These are phyloP conservation scores for Adelges cooleyi DNA, from an alignment of 1,140 invertebrate genomes.

Conservation along the genomic window DNA sequence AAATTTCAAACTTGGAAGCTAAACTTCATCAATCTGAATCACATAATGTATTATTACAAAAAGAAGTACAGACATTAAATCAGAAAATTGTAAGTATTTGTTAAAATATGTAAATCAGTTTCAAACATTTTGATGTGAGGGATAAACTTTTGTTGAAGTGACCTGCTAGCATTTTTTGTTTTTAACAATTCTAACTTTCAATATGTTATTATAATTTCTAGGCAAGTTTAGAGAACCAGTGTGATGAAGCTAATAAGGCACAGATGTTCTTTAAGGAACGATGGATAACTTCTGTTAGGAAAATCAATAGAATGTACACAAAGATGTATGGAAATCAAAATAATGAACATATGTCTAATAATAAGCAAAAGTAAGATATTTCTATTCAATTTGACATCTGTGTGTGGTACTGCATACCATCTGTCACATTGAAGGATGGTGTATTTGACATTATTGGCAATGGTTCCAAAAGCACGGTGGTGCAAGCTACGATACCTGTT, in stretches of 20 bases:
- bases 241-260: not conserved
- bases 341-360: not conserved
- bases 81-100: not conserved
- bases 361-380: slow-evolving; percentile 14
- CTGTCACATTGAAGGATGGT: no score
- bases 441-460: no score
- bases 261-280: slow-evolving; percentile 1
- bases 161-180: not conserved
- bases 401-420: no score
- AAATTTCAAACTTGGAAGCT: no score
- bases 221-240: not conserved
- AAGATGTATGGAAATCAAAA: not conserved
- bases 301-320: not conserved
- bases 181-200: not conserved
- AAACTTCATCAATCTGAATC: not conserved
- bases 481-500: no score
- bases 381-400: no score
- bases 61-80: not conserved
- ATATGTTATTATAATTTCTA: not conserved
- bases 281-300: not conserved
- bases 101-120: no score
- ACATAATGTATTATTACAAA: slow-evolving; percentile 1
- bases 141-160: no score
- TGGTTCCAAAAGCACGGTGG: no score
- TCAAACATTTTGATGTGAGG: no score